Evolutionary conservation across 1,140 invertebrate genomes (phyloP).

Genomic region (Anagrus nilaparvatae): DNA sequence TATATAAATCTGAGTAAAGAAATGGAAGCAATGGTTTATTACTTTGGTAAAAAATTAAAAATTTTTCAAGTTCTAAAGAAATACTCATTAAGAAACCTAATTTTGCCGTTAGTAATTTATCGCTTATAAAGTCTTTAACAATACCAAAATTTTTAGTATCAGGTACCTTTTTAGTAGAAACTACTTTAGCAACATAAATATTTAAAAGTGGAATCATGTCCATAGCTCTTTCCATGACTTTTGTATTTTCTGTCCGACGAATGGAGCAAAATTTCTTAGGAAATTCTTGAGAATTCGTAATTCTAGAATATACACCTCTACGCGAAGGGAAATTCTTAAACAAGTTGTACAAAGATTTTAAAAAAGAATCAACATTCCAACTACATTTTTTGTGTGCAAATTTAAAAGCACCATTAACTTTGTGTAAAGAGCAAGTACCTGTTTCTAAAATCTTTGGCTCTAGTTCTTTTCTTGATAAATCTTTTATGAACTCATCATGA

Average conservation of each 20-base stretch:
- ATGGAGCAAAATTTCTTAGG: constrained; percentile 14
- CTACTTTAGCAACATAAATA: too few species aligned
- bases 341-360: constrained; percentile 3
- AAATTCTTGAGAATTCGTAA: constrained; percentile 4
- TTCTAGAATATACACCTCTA: background rate
- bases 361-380: constrained; percentile 9
- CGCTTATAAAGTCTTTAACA: background rate
- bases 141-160: constrained; percentile 4
- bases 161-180: too few species aligned
- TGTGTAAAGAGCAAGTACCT: too few species aligned
- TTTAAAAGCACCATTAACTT: too few species aligned
- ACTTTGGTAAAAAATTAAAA: background rate
- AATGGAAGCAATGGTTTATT: constrained; percentile 2
- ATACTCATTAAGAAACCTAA: background rate
- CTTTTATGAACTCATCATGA: too few species aligned
- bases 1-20: too few species aligned
- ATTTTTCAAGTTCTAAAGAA: constrained; percentile 2
- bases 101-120: background rate
- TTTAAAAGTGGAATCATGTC: constrained; percentile 4
- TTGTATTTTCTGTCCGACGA: constrained; percentile 5
- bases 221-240: constrained; percentile 6
- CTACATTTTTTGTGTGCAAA: constrained; percentile 1
- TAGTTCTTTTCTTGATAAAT: too few species aligned
- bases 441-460: too few species aligned
- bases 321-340: constrained; percentile 9